Base-by-base conservation (phyloP, 2,888 invertebrate genomes). In the Amphiduros pacificus region DNA sequence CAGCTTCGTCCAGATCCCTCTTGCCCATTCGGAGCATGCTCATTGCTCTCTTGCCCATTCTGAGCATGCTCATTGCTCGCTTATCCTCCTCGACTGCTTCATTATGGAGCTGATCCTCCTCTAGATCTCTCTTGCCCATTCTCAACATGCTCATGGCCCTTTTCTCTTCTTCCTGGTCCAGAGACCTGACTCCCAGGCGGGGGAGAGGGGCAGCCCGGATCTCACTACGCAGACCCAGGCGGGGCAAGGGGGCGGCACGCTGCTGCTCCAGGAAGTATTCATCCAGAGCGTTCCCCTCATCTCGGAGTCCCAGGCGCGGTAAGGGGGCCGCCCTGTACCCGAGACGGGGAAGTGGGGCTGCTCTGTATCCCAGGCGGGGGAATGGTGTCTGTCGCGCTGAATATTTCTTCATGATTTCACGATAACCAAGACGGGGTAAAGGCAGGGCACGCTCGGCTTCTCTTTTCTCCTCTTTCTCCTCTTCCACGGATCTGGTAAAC, bases 41-140 rank as follows among this genome's bases (percentile, higher is more conserved):
- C 66, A 73, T 71, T 51, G 73, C 69, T 17, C 77, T 68, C 66
- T 75, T 75, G 31, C 74, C 76, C 28, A 76, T 66, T 48, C 76
- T 67, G 27, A 76, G 69, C 71, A 76, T 73, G 41, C 69, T 65
- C 64, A 76, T 71, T 32, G 73, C 71, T 31, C 75, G 64, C 61
- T 75, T 75, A n/a, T 66, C 70, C 24, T 57, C 31, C 28, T 22
- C 52, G 11, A 22, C 22, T 40, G 6, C 6, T 29, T 50, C 50
- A 50, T n/a, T n/a, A 44, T 44, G 44, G 20, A 20, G 20, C 5
- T n/a, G n/a, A 22, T 44, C 44, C 22, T n/a, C 22, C 22, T 44
- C 56, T 28, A 20, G 29, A 3, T 40, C 27, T 2, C 56, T 17
- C 26, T 51, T 51, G 9, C 59, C 59, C 59, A 59, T 59, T 24